Evolutionary conservation across 2,113 vertebrate genomes (phyloP), one percentile per base, ranked within the genome.

Genomic region (Tringa solitaria): DNA sequence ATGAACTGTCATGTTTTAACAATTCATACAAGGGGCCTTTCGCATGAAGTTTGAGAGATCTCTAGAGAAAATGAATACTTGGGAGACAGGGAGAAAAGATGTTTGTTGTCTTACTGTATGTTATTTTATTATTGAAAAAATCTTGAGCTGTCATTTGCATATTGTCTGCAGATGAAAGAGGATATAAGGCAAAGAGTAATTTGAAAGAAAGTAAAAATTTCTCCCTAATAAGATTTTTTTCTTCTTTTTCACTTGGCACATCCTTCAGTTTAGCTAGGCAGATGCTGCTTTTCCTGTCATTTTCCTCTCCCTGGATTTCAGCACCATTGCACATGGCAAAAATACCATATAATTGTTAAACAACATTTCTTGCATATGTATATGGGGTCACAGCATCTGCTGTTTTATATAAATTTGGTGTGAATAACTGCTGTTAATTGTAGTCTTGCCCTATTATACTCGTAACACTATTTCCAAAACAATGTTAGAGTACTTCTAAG

Each of bases 1-100:
- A 77, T 81, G 75, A 93, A 93, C 82, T 74, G 94, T 96, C 95
- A 74, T 91, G 74, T 96, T 97, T 95, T 96, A 91, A 94, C 94
- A 93, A 68, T 59, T 87, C 76, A 75, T 92, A 78, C 46, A 60
- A 96, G 68, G 43, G 81, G 80, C 35, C 28, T 74, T 73, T 86
- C 87, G 57, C 78, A 67, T 63, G 64, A 90, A 80, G 84, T 67
- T 21, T 86, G 69, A 84, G 82, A 76, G 30, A 39, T 94, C 89
- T 92, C 90, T 65, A 81, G 87, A 95, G 87, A 81, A 94, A 96
- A 96, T 67, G 22, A 95, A 86, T 86, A 53, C 67, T 83, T 86
- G 67, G 68, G 72, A 93, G 91, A 86, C 14, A 41, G 26, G 28
- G n/a, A 84, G 56, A 94, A 88, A 83, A 89, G 75, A 53, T 33